Evolutionary conservation across 2,797 vertebrate species (phyloP).

Genomic region (Sebastes diploproa): DNA sequence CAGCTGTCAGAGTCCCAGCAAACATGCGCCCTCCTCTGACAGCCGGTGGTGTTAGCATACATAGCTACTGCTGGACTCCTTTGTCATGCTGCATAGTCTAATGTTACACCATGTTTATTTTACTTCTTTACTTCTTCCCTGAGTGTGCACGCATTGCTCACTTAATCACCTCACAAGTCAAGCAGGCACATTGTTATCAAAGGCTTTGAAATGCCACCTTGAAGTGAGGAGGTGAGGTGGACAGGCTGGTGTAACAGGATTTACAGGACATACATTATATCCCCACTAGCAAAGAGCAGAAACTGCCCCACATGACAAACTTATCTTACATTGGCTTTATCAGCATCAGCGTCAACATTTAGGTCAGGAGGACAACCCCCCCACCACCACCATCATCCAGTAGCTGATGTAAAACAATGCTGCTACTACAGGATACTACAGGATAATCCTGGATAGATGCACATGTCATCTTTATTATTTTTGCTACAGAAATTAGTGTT

Average conservation of each 20-base stretch:
- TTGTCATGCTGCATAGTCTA: slow-evolving; percentile 53
- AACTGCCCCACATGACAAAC: slow-evolving; percentile 37
- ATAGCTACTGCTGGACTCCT: slow-evolving; percentile 50
- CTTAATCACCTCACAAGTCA: not conserved
- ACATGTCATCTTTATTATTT: not conserved
- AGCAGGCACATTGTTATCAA: not conserved
- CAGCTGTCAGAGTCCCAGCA: slow-evolving; percentile 75
- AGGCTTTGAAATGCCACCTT: slow-evolving; percentile 27
- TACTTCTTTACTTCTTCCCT: not conserved
- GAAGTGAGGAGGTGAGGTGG: slow-evolving; percentile 35
- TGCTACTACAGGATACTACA: not conserved
- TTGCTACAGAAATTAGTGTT: not conserved
- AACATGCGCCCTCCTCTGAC: slow-evolving; percentile 69
- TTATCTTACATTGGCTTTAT: slow-evolving; percentile 29
- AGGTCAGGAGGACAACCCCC: slow-evolving; percentile 13
- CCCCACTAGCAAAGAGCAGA: slow-evolving; percentile 33
- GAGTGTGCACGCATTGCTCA: no score
- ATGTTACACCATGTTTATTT: not conserved
- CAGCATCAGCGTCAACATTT: not conserved
- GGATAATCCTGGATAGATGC: not conserved
- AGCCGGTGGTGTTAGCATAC: slow-evolving; percentile 55
- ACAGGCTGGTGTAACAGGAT: slow-evolving; percentile 79
- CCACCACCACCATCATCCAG: not conserved
- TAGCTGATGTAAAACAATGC: not conserved
- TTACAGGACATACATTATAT: slow-evolving; percentile 55